Base-by-base conservation (phyloP, 2,113 vertebrate genomes). In the Maccullochella peelii region DNA sequence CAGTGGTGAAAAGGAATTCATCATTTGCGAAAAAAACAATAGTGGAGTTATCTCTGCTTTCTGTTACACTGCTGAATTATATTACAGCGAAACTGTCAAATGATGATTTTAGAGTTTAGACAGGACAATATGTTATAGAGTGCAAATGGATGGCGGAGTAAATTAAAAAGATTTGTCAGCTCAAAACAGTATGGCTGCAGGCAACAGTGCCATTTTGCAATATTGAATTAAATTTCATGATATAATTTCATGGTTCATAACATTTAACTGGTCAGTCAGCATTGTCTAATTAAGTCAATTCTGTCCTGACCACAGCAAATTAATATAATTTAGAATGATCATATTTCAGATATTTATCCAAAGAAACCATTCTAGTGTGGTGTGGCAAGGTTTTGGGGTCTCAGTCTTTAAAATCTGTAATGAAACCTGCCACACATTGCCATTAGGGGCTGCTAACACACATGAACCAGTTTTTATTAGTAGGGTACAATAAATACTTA, bases 231-330 rank as follows among this genome's bases (percentile, higher is more conserved):
- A 74, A 86, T 91, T 77, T 65, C 68, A 81, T 74, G 57, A 86
- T 86, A 71, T 78, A 52, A 88, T 93, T 92, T 90, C 89, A 91
- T 61, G 92, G 80, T 87, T 90, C 73, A 63, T 84, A 87, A 87
- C 82, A 47, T 82, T 27, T 86, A 82, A 91, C 79, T 73, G 70
- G 84, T 82, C 62, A 68, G 54, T 87, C 75, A 86, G 89, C 79
- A 80, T 81, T 65, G 78, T 80, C 77, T 80, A 58, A 89, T 73
- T 69, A 49, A 86, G 77, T 70, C 30, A 63, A 84, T 82, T 73
- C 68, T 86, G 77, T 72, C 74, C 81, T 62, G 83, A 79, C 72
- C 82, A 58, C 73, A 55, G 78, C 62, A 55, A 88, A 84, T 76
- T 1, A 75, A 84, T 82, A 70, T 77, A 36, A 83, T 84, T 69